phyloP scores from a whole-genome alignment of 2,797 vertebrate genomes.

The Botia kubotai region DNA sequence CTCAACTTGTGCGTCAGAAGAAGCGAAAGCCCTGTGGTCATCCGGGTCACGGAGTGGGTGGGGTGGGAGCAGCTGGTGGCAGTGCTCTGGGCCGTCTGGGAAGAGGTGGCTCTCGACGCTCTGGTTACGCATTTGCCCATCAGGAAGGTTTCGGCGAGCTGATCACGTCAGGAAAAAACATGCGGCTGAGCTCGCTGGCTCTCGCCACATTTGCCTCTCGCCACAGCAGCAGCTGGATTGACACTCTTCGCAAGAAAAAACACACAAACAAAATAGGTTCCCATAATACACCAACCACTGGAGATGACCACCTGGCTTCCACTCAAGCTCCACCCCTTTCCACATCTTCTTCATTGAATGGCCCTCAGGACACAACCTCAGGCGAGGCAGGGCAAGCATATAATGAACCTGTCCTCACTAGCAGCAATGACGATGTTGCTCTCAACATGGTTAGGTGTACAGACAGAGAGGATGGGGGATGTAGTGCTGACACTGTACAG shows the following conservation, averaged over 20 bases:
- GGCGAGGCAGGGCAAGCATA: slow-evolving; percentile 61
- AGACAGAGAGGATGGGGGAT: slow-evolving; percentile 65
- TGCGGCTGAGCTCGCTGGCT: slow-evolving; percentile 88
- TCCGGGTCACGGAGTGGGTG: slow-evolving; percentile 61
- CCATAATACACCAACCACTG: slow-evolving; percentile 61
- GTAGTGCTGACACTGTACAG: slow-evolving; percentile 73
- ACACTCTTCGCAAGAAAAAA: slow-evolving; percentile 87
- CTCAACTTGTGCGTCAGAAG: slow-evolving; percentile 87
- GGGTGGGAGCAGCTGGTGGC: slow-evolving; percentile 68
- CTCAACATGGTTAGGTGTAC: slow-evolving; percentile 42
- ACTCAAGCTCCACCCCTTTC: slow-evolving; percentile 70
- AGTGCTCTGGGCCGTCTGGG: slow-evolving; percentile 81
- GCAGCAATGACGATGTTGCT: slow-evolving; percentile 4
- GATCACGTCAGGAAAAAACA: slow-evolving; percentile 95
- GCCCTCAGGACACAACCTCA: slow-evolving; percentile 63
- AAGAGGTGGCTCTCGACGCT: slow-evolving; percentile 80
- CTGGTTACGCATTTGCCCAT: slow-evolving; percentile 93
- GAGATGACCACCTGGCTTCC: slow-evolving; percentile 72
- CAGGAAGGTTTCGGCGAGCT: slow-evolving; percentile 95
- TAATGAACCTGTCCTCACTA: slow-evolving; percentile 14
- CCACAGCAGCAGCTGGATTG: slow-evolving; percentile 88
- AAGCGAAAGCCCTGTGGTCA: slow-evolving; percentile 83
- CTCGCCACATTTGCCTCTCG: slow-evolving; percentile 84
- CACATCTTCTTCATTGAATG: slow-evolving; percentile 66
- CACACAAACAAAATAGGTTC: slow-evolving; percentile 60